Base-by-base conservation (phyloP, 1,140 invertebrate genomes). In the Drosophila sulfurigaster region DNA sequence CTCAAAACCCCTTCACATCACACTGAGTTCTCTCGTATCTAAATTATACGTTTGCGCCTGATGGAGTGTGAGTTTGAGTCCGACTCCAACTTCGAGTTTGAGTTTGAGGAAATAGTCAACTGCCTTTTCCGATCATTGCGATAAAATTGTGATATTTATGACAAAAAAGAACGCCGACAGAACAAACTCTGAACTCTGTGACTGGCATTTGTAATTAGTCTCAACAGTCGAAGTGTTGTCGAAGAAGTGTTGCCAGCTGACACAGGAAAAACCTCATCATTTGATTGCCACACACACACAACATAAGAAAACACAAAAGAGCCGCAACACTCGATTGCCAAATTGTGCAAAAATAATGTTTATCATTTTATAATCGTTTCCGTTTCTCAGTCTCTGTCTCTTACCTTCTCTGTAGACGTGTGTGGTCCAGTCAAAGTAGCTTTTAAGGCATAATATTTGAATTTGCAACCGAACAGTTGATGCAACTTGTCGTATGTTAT, bases 181-280 rank as follows among this genome's bases (percentile, higher is more conserved):
- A 52, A n/a, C 28, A 16, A 54, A 32, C 28, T n/a, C 11, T 15
- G 28, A 54, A 54, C 51, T 20, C 20, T 86, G 82, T 80, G 80
- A 87, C 73, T 87, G 77, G 83, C 82, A 87, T 87, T 56, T 77
- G 73, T 87, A 88, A 87, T 88, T 88, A 87, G 83, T 67, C 59
- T 45, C 43, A 38, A 20, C 13, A 46, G 48, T 35, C 30, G 25
- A 51, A 25, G 6, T 13, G 16, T 7, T 35, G 8, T 7, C 11
- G 28, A 52, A 25, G 20, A 20, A 20, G 20, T 20, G 2, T 20
- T 32, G 46, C 43, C 57, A 52, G 46, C 35, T 63, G 58, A n/a
- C 70, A 59, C 70, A 59, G 30, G 35, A 59, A 58, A 49, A 67
- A 3, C 20, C 3, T 20, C 45, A 35, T 54, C 28, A 58, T 59